A percentile compares a stretch with the other conserved stretches of the same genome.
phyloP scores from a whole-genome alignment of 2,888 invertebrate genomes.

The Dorcus parallelipipedus region DNA sequence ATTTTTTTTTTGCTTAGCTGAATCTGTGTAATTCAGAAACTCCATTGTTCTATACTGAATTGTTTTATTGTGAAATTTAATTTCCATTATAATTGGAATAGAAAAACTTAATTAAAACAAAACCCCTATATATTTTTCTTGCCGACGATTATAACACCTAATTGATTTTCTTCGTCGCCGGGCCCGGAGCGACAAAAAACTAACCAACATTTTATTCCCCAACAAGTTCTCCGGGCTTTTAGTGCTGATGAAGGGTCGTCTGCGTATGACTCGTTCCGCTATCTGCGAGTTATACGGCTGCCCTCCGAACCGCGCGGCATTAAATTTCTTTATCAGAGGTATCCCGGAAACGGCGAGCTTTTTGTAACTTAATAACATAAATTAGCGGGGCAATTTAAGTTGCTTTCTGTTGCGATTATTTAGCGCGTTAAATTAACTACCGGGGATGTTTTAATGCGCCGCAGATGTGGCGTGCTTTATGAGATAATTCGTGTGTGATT shows the following conservation, averaged over 20 bases:
- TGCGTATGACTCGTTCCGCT: constrained; percentile 5
- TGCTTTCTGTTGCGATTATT: neutral
- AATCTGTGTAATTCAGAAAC: too few species aligned
- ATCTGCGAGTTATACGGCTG: constrained; percentile 20
- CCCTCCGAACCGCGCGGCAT: constrained; percentile 24
- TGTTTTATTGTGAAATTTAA: too few species aligned
- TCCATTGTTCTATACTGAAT: too few species aligned
- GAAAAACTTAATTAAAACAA: too few species aligned
- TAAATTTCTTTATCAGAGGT: constrained; percentile 28
- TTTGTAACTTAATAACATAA: constrained; percentile 27
- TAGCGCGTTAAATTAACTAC: neutral
- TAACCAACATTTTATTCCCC: neutral
- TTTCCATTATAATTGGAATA: too few species aligned
- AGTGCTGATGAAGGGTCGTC: neutral
- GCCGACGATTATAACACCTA: too few species aligned
- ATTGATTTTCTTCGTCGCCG: too few species aligned
- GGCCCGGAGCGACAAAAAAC: too few species aligned
- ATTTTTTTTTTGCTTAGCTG: too few species aligned
- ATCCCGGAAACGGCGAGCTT: constrained; percentile 18
- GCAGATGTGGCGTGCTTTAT: neutral
- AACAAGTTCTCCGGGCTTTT: neutral
- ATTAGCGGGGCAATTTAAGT: constrained; percentile 11
- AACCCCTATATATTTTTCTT: too few species aligned
- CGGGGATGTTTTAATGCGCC: too few species aligned
- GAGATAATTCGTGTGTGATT: neutral